Conservation (phyloP, 2,797 vertebrate genomes). For the Peromyscus melanophrys region DNA sequence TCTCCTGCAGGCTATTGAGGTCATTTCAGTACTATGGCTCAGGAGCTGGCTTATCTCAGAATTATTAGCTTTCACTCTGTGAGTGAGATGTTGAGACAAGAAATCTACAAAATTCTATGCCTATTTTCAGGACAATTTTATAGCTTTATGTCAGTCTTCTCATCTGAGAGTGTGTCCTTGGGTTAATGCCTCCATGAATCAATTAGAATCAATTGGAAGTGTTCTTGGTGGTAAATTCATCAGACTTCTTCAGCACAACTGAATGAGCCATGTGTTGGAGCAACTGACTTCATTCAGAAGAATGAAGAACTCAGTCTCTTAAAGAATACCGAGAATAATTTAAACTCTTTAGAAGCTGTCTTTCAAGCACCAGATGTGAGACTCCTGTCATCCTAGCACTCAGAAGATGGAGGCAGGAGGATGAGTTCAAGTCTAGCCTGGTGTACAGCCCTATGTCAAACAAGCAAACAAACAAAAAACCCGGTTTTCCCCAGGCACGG, state of each 20-base stretch:
- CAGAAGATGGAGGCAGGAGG: background rate
- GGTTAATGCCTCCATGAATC: conserved; percentile 30
- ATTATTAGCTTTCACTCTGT: background rate
- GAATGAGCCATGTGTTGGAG: background rate
- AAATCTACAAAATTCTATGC: conserved; percentile 19
- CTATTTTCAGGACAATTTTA: conserved; percentile 45
- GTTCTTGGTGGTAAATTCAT: background rate
- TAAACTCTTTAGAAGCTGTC: conserved; percentile 23
- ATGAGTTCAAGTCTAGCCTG: background rate
- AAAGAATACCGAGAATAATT: conserved; percentile 47
- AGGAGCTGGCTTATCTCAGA: conserved; percentile 5
- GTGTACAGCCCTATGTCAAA: background rate
- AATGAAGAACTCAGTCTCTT: conserved; percentile 9
- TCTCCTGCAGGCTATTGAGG: conserved; percentile 21
- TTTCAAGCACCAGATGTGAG: background rate
- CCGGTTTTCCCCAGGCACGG: background rate
- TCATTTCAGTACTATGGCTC: conserved; percentile 35
- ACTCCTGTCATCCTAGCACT: background rate
- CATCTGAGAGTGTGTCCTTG: background rate
- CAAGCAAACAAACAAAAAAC: background rate
- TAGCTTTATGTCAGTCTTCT: background rate
- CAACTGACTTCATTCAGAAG: background rate
- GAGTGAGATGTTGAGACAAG: conserved; percentile 18
- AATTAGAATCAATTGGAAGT: background rate
- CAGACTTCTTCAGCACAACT: background rate